phyloP scores from a whole-genome alignment of 1,140 invertebrate genomes.

The Leptopilina clavipes region DNA sequence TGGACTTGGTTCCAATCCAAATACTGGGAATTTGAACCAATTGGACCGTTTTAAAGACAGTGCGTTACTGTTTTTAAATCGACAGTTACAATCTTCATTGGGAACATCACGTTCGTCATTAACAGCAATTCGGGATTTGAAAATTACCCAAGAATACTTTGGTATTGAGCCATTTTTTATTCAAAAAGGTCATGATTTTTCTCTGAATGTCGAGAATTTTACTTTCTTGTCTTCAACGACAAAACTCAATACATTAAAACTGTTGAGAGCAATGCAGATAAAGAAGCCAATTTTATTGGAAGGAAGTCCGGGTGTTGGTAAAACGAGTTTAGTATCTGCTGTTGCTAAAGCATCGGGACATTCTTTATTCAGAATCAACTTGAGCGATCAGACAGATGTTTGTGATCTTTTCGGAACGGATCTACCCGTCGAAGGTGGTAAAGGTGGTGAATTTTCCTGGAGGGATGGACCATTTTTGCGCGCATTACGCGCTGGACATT shows the following conservation, averaged over 20 bases:
- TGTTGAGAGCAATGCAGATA: slow-evolving; percentile 92
- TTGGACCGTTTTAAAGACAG: slow-evolving; percentile 74
- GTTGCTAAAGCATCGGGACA: slow-evolving; percentile 90
- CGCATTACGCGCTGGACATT: slow-evolving; percentile 93
- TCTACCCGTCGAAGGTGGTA: slow-evolving; percentile 92
- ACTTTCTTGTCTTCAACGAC: slow-evolving; percentile 90
- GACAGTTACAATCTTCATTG: slow-evolving; percentile 68
- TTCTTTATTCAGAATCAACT: slow-evolving; percentile 92
- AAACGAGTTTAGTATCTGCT: slow-evolving; percentile 96
- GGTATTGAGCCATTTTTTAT: slow-evolving; percentile 86
- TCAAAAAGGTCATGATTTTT: slow-evolving; percentile 68
- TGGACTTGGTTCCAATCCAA: slow-evolving; percentile 86
- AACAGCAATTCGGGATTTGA: slow-evolving; percentile 28
- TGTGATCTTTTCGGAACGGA: slow-evolving; percentile 99
- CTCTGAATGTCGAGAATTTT: slow-evolving; percentile 73
- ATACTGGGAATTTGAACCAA: slow-evolving; percentile 75
- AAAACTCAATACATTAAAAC: slow-evolving; percentile 85
- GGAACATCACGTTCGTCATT: slow-evolving; percentile 42
- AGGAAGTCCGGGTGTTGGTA: slow-evolving; percentile 98
- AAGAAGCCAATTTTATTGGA: slow-evolving; percentile 95
- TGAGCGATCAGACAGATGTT: slow-evolving; percentile 99
- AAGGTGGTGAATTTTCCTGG: slow-evolving; percentile 93
- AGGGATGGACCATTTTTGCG: slow-evolving; percentile 95
- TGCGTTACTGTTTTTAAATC: slow-evolving; percentile 74
- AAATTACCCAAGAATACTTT: slow-evolving; percentile 70